Conservation (phyloP, 2,888 invertebrate species). For the Drosophila nigritarsus region DNA sequence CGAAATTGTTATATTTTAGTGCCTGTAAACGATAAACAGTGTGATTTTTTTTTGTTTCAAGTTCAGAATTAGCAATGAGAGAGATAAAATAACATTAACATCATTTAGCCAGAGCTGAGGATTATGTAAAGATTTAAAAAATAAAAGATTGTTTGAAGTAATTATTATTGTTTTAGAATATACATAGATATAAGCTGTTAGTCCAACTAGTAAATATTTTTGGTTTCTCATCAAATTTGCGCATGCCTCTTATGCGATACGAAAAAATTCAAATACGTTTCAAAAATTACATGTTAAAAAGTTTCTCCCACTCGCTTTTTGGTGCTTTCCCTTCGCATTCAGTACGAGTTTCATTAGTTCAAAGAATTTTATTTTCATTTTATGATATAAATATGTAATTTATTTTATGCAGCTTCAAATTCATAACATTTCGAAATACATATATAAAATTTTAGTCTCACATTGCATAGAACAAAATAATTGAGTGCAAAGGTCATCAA, state of each 20-base stretch:
- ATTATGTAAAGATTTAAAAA: not conserved
- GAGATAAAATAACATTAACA: not conserved
- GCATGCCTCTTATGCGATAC: not conserved
- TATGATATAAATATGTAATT: not conserved
- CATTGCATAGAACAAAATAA: not conserved
- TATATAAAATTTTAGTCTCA: not conserved
- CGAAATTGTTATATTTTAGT: conserved; percentile 13
- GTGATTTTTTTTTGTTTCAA: not conserved
- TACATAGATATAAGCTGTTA: not conserved
- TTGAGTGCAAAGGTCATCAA: conserved; percentile 51
- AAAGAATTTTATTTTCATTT: not conserved
- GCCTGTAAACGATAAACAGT: conserved; percentile 1
- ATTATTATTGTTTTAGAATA: not conserved
- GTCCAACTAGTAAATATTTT: not conserved
- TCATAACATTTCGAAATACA: not conserved
- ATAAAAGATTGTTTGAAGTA: not conserved
- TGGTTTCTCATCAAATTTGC: not conserved
- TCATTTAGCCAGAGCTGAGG: not conserved
- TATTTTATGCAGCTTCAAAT: not conserved
- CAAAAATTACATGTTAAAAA: not conserved
- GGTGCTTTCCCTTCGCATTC: not conserved
- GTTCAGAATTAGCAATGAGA: too few relatives aligned
- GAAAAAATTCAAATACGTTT: not conserved
- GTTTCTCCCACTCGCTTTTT: not conserved
- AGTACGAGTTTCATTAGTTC: not conserved